Evolutionary conservation across 1,140 invertebrate species (phyloP).

Genomic region (Venustaconcha ellipsiformis): DNA sequence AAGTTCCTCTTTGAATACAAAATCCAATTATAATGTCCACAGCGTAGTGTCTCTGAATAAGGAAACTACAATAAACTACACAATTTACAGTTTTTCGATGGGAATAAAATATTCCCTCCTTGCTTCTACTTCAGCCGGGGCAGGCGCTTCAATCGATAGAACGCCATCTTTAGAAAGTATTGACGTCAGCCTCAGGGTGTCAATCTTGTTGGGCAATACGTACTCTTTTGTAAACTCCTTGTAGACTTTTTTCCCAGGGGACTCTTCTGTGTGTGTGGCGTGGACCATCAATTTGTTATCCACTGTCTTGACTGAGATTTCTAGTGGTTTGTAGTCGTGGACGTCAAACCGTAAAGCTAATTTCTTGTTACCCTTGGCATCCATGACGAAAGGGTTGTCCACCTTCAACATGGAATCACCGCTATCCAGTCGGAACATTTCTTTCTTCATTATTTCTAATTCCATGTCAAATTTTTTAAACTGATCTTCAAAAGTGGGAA

Average conservation of each 20-base stretch:
- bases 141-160: slow-evolving; percentile 62
- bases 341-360: slow-evolving; percentile 62
- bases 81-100: slow-evolving; percentile 43
- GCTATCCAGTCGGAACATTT: slow-evolving; percentile 50
- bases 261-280: slow-evolving; percentile 59
- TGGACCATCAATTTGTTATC: slow-evolving; percentile 58
- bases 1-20: too few species aligned
- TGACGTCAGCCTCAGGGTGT: slow-evolving; percentile 57
- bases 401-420: slow-evolving; percentile 47
- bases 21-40: too few species aligned
- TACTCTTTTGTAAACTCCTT: slow-evolving; percentile 63
- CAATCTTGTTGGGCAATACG: slow-evolving; percentile 58
- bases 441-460: slow-evolving; percentile 50
- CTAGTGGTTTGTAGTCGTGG: slow-evolving; percentile 62
- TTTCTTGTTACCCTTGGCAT: slow-evolving; percentile 56
- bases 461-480: slow-evolving; percentile 50
- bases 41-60: too few species aligned
- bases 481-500: slow-evolving; percentile 30
- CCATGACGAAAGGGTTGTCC: slow-evolving; percentile 55
- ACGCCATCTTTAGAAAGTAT: slow-evolving; percentile 63
- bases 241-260: slow-evolving; percentile 52
- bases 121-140: slow-evolving; percentile 49
- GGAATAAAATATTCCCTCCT: slow-evolving; percentile 56
- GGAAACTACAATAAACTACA: too few species aligned
- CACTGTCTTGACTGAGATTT: slow-evolving; percentile 61